These are phyloP conservation scores for Drosophila parthenogenetica DNA, from an alignment of 2,888 invertebrate genomes.

Conservation along the genomic window DNA sequence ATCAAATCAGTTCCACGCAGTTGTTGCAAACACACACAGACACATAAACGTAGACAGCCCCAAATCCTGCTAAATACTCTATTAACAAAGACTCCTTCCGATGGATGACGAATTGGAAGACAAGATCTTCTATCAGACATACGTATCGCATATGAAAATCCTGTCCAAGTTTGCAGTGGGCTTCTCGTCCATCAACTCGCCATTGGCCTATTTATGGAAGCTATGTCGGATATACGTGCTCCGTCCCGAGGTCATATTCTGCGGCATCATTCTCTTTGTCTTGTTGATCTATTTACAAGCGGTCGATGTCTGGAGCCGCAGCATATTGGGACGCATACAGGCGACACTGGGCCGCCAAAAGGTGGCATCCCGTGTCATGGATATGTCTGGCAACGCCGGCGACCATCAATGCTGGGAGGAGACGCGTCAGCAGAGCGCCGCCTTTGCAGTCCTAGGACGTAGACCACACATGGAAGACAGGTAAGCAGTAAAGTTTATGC, in stretches of 20 bases:
- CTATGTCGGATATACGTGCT: slow-evolving; percentile 91
- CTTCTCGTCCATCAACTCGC: slow-evolving; percentile 90
- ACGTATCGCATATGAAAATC: slow-evolving; percentile 93
- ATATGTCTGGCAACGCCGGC: slow-evolving; percentile 74
- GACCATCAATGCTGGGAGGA: slow-evolving; percentile 91
- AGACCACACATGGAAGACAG: slow-evolving; percentile 97
- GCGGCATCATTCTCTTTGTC: slow-evolving; percentile 89
- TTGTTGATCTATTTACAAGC: slow-evolving; percentile 93
- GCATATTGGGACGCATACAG: slow-evolving; percentile 87
- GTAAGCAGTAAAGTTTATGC: slow-evolving; percentile 59
- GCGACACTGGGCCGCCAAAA: slow-evolving; percentile 83
- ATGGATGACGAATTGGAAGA: slow-evolving; percentile 98
- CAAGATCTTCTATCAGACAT: slow-evolving; percentile 94
- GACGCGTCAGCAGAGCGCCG: slow-evolving; percentile 91
- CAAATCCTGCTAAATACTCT: slow-evolving; percentile 8
- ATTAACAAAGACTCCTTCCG: slow-evolving; percentile 17
- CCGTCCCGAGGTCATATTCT: slow-evolving; percentile 92
- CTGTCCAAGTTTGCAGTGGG: slow-evolving; percentile 92
- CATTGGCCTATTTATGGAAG: slow-evolving; percentile 91
- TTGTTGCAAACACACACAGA: slow-evolving; percentile 24
- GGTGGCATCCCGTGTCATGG: slow-evolving; percentile 72
- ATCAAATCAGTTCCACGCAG: slow-evolving; percentile 12
- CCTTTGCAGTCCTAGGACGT: slow-evolving; percentile 95
- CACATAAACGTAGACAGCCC: background rate
- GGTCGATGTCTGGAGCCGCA: slow-evolving; percentile 93